Evolutionary conservation across 2,797 vertebrate genomes (phyloP), one percentile per base, ranked within the genome.

Genomic region (Ceryle rudis): DNA sequence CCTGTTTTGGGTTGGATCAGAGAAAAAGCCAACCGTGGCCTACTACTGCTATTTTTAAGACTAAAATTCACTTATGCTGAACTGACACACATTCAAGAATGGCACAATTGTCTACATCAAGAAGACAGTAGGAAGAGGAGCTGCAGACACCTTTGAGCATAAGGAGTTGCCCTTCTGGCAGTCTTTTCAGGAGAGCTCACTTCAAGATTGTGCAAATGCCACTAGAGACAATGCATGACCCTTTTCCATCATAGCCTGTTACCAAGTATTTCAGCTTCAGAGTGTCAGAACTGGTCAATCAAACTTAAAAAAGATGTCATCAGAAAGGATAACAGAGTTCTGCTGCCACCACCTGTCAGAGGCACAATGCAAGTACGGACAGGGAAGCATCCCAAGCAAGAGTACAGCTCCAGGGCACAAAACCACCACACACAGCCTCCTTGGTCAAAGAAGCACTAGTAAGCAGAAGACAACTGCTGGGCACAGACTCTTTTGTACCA

Each of bases 141-240:
- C 69, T 47, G 49, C 42, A 72, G 73, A 46, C 20, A 26, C 31
- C 28, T 73, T 54, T 2, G 13, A 62, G 28, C 33, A 14, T 12
- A 47, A 58, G 62, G 67, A 57, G 49, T 21, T 31, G 31, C 39
- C 54, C 22, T 39, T 14, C 39, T n/a, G 31, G 51, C 35, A 37
- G 44, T 39, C 44, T 49, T 35, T 37, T 58, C 47, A 69, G 81
- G 20, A 52, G 9, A 49, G 18, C 23, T 72, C 39, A 12, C 49
- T 39, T 54, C 21, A 44, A 72, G 49, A 33, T 44, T 44, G 31
- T n/a, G 49, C 28, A 47, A 47, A 23, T 17, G 21, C 57, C 65
- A 23, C 12, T 6, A 31, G 57, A 62, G 25, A 37, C 4, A 5
- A 57, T 0, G 0, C 26, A 19, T 0, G 1, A 42, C 20, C 23